Evolutionary conservation across 1,140 invertebrate genomes (phyloP).

Genomic region (Drosophila sp.): DNA sequence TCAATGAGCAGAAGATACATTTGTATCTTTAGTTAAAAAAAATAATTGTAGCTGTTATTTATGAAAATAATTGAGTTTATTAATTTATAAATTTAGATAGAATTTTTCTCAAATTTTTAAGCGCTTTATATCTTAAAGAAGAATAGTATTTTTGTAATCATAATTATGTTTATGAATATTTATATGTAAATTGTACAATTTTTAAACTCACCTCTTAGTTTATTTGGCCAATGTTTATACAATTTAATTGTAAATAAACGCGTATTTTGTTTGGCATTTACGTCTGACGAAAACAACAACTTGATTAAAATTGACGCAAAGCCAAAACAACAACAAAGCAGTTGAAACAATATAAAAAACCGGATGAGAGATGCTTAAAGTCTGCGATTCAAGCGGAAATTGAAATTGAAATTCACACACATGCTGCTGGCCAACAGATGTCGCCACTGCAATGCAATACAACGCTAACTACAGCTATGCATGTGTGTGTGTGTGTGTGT

Average conservation of each 20-base stretch:
- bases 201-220: background rate
- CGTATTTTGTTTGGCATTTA: background rate
- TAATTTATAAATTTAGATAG: no score
- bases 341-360: constrained; percentile 7
- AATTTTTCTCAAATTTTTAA: no score
- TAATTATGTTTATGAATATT: no score
- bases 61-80: background rate
- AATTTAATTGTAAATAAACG: background rate
- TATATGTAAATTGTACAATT: background rate
- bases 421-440: constrained; percentile 46
- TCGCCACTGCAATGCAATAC: constrained; percentile 32
- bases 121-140: no score
- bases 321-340: background rate
- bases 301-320: constrained; percentile 11
- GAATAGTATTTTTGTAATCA: no score
- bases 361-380: constrained; percentile 34
- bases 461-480: background rate
- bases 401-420: constrained; percentile 65
- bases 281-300: background rate
- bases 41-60: no score
- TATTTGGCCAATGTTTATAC: background rate
- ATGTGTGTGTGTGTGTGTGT: background rate
- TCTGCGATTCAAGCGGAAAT: constrained; percentile 58
- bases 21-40: background rate
- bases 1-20: background rate